Base-by-base conservation (phyloP, 1,140 invertebrate genomes). In the Caerostris extrusa region DNA sequence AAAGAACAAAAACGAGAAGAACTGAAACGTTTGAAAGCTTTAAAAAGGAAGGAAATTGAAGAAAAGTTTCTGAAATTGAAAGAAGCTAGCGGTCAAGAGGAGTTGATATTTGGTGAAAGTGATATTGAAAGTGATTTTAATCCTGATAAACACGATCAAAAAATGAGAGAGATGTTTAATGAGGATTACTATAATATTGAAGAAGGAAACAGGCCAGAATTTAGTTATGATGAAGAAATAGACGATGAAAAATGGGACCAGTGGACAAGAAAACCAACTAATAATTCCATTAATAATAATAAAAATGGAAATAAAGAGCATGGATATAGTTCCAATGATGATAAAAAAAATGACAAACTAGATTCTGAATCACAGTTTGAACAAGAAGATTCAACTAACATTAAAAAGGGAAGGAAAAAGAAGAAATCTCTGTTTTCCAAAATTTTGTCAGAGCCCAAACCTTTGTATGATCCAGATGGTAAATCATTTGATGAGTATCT, bases 21-120 rank as follows among this genome's bases (percentile, higher is more conserved):
- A 96, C 96, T 99, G 14, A 98, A 98, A 83, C 96, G 98, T 95
- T 95, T 99, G 2, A 98, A 99, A 96, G 97, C 98, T 8, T 95
- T 98, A 82, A 99, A 99, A 95, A 96, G 97, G 82, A 98, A 98
- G 96, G 99, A 99, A 96, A 98, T 99, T 93, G 96, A 98, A 95
- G 97, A 98, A 93, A 99, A 98, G 96, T 97, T 99, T 82, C 97
- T 97, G 64, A 97, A 98, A 96, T 96, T 99, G 6, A 98, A 98
- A 96, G 97, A 98, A 95, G 97, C 99, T n/a, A 98, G 98, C 64
- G 99, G 98, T 64, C 98, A 98, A 95, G 95, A 96, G 53, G 58
- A 94, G 87, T 85, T 97, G 91, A 96, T 96, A 17, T 97, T 98
- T 95, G 96, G 97, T 93, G 95, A 95, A 94, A 64, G 95, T 19